Evolutionary conservation across 2,797 vertebrate genomes (phyloP), one percentile per base, ranked within the genome.

Genomic region (Scarus forsteni): DNA sequence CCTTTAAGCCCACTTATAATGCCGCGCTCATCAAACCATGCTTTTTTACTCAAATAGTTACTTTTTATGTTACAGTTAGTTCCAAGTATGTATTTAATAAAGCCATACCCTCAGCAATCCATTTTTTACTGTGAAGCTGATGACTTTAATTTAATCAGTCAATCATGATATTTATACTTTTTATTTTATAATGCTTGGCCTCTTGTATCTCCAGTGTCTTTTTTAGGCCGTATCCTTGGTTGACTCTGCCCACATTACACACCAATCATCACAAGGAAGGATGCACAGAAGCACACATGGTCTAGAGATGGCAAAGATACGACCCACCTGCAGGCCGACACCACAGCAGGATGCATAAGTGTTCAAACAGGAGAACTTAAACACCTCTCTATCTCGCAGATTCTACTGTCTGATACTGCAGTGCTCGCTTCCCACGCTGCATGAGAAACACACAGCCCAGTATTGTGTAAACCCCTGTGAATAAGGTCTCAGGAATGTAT

Each of bases 401-500:
- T 83, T 59, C 77, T 73, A 75, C 58, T 53, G 64, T 27, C 56
- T 10, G 77, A 87, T 78, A 80, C 15, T 1, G 1, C n/a, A 42
- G 61, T 80, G 81, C 88, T 80, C 77, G 52, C 60, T 88, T 91
- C 79, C 84, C 78, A 88, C 85, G 73, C 19, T 16, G 40, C 49
- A 19, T 49, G 49, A 90, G 7, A 85, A 86, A 84, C 74, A 80
- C 78, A 75, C 60, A 78, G 82, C 75, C 27, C 34, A 60, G 63
- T 53, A 65, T 67, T 90, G 88, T 91, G 82, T 80, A 61, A 77
- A 70, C 60, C 52, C 51, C 19, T 35, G 78, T 88, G 81, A 92
- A 81, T 80, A 68, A 83, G 72, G 59, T 59, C 80, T 73, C 52
- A 87, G 90, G 92, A 94, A 93, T 93, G 70, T 63, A 84, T 36